phyloP scores from a whole-genome alignment of 2,888 invertebrate species.

The Masnerella sp. region DNA sequence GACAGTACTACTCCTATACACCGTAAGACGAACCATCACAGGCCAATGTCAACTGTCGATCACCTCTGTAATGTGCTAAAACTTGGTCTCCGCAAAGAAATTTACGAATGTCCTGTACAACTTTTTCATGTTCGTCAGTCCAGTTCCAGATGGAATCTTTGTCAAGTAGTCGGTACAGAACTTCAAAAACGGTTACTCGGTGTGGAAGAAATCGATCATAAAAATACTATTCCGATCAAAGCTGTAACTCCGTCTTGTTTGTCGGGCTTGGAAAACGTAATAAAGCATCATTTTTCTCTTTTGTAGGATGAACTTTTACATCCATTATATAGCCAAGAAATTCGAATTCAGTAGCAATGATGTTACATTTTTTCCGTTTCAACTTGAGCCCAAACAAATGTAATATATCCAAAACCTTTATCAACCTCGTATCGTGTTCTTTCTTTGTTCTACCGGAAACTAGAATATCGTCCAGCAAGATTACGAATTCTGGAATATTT shows the following conservation, averaged over 20 bases:
- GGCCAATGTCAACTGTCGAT: conserved; percentile 65
- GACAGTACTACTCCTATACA: conserved; percentile 67
- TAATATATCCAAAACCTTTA: no score
- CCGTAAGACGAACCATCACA: conserved; percentile 74
- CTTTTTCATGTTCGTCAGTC: conserved; percentile 61
- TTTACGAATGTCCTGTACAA: conserved; percentile 61
- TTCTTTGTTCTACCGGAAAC: no score
- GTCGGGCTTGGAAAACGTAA: conserved; percentile 16
- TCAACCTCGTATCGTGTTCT: no score
- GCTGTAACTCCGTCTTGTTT: conserved; percentile 26
- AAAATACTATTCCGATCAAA: conserved; percentile 30
- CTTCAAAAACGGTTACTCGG: conserved; percentile 37
- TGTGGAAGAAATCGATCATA: conserved; percentile 10
- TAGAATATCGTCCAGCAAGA: no score
- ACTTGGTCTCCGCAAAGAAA: conserved; percentile 38
- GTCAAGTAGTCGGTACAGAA: conserved; percentile 63
- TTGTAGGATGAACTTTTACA: not conserved
- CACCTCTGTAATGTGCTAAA: conserved; percentile 56
- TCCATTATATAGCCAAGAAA: no score
- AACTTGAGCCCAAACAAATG: no score
- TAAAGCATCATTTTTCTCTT: conserved; percentile 33
- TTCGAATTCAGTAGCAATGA: no score
- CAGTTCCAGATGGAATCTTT: conserved; percentile 63
- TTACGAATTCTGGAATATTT: no score
- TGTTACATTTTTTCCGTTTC: no score